Conservation (phyloP, 1,140 invertebrate genomes). For the Nephila pilipes region DNA sequence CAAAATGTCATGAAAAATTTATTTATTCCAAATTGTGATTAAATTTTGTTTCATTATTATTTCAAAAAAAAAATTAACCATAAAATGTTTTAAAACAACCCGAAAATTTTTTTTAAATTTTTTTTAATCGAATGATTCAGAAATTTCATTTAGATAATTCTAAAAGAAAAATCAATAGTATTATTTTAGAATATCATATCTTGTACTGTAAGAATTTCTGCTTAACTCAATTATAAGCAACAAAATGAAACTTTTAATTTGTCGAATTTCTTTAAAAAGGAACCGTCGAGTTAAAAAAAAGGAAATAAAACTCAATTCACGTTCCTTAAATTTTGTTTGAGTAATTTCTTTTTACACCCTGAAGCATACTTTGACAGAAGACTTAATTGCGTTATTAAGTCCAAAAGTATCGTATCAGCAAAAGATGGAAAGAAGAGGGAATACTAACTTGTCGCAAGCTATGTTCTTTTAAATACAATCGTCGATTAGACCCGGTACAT, state of each 20-base stretch:
- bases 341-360: conserved; percentile 1
- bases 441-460: background rate
- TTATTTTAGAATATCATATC: background rate
- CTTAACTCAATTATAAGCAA: background rate
- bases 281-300: background rate
- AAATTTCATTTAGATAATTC: no score
- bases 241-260: background rate
- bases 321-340: conserved; percentile 9
- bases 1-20: no score
- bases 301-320: background rate
- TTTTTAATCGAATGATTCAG: no score
- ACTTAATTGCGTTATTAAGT: conserved; percentile 41
- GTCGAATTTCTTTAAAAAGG: background rate
- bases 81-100: no score
- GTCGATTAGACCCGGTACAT: background rate
- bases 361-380: background rate
- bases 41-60: no score
- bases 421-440: background rate
- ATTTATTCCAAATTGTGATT: no score
- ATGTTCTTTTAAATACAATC: conserved; percentile 29
- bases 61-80: no score
- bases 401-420: conserved; percentile 4
- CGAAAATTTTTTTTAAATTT: no score
- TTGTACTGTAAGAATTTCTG: background rate
- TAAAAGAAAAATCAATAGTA: no score